These are phyloP conservation scores for Drosophila trichaetosa DNA, from an alignment of 2,888 invertebrate genomes.

Conservation along the genomic window DNA sequence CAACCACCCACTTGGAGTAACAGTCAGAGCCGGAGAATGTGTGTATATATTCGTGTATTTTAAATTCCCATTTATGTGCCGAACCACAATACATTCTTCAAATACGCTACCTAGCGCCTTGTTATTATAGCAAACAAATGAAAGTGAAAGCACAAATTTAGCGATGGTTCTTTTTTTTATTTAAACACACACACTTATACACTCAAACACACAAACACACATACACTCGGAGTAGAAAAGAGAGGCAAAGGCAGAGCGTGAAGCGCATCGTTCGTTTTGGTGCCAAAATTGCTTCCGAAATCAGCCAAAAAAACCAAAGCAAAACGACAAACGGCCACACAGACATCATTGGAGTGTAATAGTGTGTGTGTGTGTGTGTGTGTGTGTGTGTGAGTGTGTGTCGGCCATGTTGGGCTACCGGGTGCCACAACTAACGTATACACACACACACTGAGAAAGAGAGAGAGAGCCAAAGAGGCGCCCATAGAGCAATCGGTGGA, in stretches of 20 bases:
- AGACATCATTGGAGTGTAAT: slow-evolving; percentile 36
- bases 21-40: background rate
- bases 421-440: slow-evolving; percentile 55
- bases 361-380: slow-evolving; percentile 44
- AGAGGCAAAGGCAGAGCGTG: slow-evolving; percentile 28
- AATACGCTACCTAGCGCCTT: slow-evolving; percentile 71
- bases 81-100: slow-evolving; percentile 72
- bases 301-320: slow-evolving; percentile 67
- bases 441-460: slow-evolving; percentile 13
- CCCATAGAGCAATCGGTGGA: slow-evolving; percentile 69
- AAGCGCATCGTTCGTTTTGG: slow-evolving; percentile 68
- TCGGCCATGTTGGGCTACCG: slow-evolving; percentile 59
- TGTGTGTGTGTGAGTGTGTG: slow-evolving; percentile 55
- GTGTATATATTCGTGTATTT: slow-evolving; percentile 38
- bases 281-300: slow-evolving; percentile 80
- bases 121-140: slow-evolving; percentile 79
- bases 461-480: slow-evolving; percentile 58
- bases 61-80: slow-evolving; percentile 65
- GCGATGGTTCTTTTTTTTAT: slow-evolving; percentile 64
- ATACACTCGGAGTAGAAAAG: slow-evolving; percentile 12
- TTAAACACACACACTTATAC: slow-evolving; percentile 40
- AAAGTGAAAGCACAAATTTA: slow-evolving; percentile 79
- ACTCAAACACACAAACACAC: slow-evolving; percentile 21
- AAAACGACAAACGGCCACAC: slow-evolving; percentile 46
- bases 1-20: slow-evolving; percentile 20